A percentile compares a stretch with the other conserved stretches of the same genome.
These are phyloP conservation scores for Julus scandinavius DNA, from an alignment of 2,888 invertebrate species.

Conservation along the genomic window DNA sequence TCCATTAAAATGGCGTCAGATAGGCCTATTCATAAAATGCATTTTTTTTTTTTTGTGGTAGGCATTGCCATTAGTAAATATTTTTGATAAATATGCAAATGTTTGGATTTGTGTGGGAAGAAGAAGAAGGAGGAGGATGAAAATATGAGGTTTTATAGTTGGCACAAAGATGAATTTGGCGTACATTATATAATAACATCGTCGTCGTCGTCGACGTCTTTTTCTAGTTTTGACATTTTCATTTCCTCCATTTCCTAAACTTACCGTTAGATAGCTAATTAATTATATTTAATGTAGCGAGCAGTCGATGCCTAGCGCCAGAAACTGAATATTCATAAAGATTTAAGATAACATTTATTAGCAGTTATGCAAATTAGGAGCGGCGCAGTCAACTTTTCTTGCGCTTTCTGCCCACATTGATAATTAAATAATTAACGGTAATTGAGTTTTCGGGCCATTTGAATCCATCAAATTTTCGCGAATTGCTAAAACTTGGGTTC, in stretches of 20 bases:
- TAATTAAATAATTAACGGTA: conserved; percentile 59
- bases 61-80: background rate
- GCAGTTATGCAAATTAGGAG: conserved; percentile 59
- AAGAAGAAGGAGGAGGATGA: background rate
- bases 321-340: conserved; percentile 59
- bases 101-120: background rate
- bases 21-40: too few species aligned
- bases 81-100: background rate
- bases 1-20: too few species aligned
- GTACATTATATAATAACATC: background rate
- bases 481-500: conserved; percentile 52
- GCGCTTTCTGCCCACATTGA: conserved; percentile 59
- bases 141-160: background rate
- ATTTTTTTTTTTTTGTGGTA: too few species aligned
- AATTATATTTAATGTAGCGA: conserved; percentile 59
- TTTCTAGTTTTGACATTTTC: conserved; percentile 27
- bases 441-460: conserved; percentile 59
- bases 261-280: conserved; percentile 59
- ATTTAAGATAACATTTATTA: conserved; percentile 59
- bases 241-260: conserved; percentile 50
- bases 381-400: conserved; percentile 55
- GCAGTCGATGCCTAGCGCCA: conserved; percentile 53
- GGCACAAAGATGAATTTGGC: background rate
- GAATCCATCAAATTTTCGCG: conserved; percentile 58
- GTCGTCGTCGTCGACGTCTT: background rate